Base-by-base conservation (phyloP, 2,888 invertebrate species). In the Nomada lathburiana region DNA sequence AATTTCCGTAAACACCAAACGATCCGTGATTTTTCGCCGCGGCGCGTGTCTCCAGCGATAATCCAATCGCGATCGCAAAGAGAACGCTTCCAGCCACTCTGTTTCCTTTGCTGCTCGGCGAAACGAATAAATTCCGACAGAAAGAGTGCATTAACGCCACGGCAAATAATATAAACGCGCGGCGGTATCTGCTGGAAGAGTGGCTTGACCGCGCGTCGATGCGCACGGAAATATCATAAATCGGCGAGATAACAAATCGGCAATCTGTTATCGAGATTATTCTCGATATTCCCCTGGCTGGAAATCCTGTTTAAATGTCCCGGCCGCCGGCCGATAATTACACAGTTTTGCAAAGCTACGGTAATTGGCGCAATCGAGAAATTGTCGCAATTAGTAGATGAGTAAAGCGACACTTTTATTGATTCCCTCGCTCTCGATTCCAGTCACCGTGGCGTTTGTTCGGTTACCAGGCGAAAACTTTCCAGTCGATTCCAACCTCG, bases 191-290 rank as follows among this genome's bases (percentile, higher is more conserved):
- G 5, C 23, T 18, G 55, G 50, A 18, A 20, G 71, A 36, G 52
- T 16, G 23, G 50, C 65, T 29, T 59, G 60, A 47, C 57, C 69
- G 76, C 67, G 62, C 76, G 44, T 79, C 59, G 79, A 86, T 65
- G 63, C 70, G 69, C 57, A 65, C 67, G 74, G 75, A 52, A 70
- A 82, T 85, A 78, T 60, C 84, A 64, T 80, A 82, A 83, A 86
- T 87, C 83, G 83, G 76, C 50, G 71, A 74, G 88, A 86, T 86
- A 86, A 82, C 85, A 74, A 85, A 87, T 86, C 79, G 77, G 79
- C 83, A 74, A 80, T 83, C 80, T 74, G 83, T 81, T 79, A 81
- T 82, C 76, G 62, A 76, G 83, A 84, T 86, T 83, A 84, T 78
- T 68, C 85, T 67, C 78, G 73, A 85, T 88, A 88, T 88, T 88